Evolutionary conservation across 2,888 invertebrate species (phyloP).

Genomic region (Caenorhabditis angaria): DNA sequence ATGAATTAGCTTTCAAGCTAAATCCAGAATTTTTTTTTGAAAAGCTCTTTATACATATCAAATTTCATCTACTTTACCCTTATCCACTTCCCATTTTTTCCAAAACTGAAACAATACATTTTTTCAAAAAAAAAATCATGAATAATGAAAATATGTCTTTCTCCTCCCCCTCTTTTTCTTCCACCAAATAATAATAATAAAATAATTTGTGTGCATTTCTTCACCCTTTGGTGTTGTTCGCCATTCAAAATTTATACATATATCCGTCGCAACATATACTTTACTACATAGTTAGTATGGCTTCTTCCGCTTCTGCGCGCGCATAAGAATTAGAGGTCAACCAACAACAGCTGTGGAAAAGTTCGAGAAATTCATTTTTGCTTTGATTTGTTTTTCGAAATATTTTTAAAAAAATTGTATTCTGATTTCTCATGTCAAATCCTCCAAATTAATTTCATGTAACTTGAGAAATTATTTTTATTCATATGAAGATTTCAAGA

Average conservation of each 20-base stretch:
- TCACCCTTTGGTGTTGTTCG: slow-evolving; percentile 19
- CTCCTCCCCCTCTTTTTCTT: neutral
- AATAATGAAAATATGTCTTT: neutral
- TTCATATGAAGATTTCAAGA: no score
- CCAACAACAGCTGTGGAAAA: slow-evolving; percentile 29
- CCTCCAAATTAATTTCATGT: no score
- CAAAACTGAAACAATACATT: no score
- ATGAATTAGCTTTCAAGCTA: no score
- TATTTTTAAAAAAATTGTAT: neutral
- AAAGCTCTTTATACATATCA: no score
- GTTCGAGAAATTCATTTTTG: neutral
- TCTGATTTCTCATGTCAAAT: no score
- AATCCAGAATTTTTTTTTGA: no score
- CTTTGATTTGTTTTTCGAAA: neutral
- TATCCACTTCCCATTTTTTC: no score
- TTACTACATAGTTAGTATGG: slow-evolving; percentile 44
- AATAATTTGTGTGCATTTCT: slow-evolving; percentile 6
- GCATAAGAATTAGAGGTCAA: slow-evolving; percentile 30
- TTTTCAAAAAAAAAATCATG: no score
- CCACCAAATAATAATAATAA: neutral
- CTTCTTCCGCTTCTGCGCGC: slow-evolving; percentile 45
- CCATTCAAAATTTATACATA: slow-evolving; percentile 25
- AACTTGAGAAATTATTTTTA: no score
- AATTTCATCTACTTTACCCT: no score
- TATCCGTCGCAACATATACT: slow-evolving; percentile 46